These are phyloP conservation scores for Thecophora atra DNA, from an alignment of 2,888 invertebrate species.

Conservation along the genomic window DNA sequence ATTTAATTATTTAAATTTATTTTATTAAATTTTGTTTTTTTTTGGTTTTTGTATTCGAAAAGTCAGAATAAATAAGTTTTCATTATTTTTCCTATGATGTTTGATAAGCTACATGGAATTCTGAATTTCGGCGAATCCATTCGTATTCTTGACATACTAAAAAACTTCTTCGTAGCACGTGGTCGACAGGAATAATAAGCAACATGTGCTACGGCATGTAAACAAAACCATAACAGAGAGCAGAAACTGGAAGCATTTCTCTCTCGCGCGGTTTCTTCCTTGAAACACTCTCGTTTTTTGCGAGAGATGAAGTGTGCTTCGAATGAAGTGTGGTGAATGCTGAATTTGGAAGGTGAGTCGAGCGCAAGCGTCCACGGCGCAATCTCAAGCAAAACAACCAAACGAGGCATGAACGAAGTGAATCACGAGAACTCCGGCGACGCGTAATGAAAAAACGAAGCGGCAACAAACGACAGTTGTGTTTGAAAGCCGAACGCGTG, in stretches of 20 bases:
- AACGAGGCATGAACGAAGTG: constrained; percentile 2
- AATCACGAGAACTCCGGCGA: constrained; percentile 4
- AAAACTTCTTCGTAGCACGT: neutral
- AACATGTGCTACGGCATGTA: constrained; percentile 5
- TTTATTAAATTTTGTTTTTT: neutral
- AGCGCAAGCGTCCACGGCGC: constrained; percentile 50
- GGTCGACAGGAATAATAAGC: neutral
- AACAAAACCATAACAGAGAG: constrained; percentile 25
- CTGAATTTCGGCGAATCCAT: too few species aligned
- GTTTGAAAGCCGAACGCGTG: constrained; percentile 39
- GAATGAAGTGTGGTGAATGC: neutral
- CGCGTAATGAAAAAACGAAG: constrained; percentile 43
- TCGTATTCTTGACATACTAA: neutral
- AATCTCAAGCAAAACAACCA: constrained; percentile 36
- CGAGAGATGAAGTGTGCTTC: neutral
- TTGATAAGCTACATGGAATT: too few species aligned
- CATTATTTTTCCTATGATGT: too few species aligned
- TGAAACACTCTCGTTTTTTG: neutral
- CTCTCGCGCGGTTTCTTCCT: neutral
- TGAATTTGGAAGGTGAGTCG: neutral
- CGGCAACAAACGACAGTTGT: constrained; percentile 40
- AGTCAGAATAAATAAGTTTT: too few species aligned
- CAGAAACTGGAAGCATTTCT: constrained; percentile 1
- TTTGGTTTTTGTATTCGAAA: too few species aligned
- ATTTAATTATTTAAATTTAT: too few species aligned